These are phyloP conservation scores for Monochamus saltuarius DNA, from an alignment of 1,140 invertebrate genomes.

Conservation along the genomic window DNA sequence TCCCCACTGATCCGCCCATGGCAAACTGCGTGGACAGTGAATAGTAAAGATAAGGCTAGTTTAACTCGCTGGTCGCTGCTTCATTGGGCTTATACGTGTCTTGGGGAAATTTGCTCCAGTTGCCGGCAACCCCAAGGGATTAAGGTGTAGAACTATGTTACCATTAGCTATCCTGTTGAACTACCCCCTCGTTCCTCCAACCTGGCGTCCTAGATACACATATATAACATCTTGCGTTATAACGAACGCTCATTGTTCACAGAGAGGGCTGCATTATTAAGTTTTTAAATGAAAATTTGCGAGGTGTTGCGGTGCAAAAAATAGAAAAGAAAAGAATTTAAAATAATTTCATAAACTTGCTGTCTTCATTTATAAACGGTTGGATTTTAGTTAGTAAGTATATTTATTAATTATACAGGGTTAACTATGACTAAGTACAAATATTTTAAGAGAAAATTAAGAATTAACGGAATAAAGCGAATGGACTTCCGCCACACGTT, in stretches of 20 bases:
- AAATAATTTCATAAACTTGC: too few relatives aligned
- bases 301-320: too few relatives aligned
- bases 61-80: slow-evolving; percentile 30
- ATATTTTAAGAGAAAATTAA: too few relatives aligned
- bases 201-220: not conserved
- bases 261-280: slow-evolving; percentile 7
- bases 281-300: slow-evolving; percentile 2
- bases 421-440: too few relatives aligned
- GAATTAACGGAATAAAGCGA: too few relatives aligned
- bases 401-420: too few relatives aligned
- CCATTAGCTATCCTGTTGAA: slow-evolving; percentile 24
- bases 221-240: slow-evolving; percentile 3
- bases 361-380: too few relatives aligned
- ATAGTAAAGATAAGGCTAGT: slow-evolving; percentile 38
- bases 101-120: slow-evolving; percentile 39
- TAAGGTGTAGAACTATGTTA: slow-evolving; percentile 43
- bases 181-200: too few relatives aligned
- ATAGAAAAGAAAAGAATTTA: too few relatives aligned
- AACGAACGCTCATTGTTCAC: slow-evolving; percentile 1
- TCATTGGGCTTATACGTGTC: slow-evolving; percentile 41
- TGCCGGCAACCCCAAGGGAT: slow-evolving; percentile 30
- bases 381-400: too few relatives aligned
- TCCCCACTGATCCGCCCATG: too few relatives aligned
- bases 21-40: slow-evolving; percentile 8
- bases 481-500: too few relatives aligned